A percentile compares a stretch with the other conserved stretches of the same genome.
Conservation (phyloP, 1,140 invertebrate genomes). For the Drosophila sp. region DNA sequence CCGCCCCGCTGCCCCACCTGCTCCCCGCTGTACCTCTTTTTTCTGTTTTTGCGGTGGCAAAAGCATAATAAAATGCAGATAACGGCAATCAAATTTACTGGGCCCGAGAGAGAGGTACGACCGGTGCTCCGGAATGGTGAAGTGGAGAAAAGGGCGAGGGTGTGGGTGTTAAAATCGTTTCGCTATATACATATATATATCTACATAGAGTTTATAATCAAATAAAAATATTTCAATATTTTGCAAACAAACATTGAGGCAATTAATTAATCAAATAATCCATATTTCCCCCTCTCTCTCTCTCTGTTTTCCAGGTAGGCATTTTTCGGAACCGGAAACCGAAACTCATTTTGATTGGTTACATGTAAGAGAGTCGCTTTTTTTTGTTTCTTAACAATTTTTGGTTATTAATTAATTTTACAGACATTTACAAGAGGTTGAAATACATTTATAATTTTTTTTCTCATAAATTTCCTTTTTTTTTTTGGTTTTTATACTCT, state of each 20-base stretch:
- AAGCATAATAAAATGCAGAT: slow-evolving; percentile 79
- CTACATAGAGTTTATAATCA: slow-evolving; percentile 25
- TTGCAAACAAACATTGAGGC: slow-evolving; percentile 41
- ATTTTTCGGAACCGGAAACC: not conserved
- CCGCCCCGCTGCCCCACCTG: not conserved
- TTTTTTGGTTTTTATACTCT: slow-evolving; percentile 16
- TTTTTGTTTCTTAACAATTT: slow-evolving; percentile 9
- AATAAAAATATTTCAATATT: slow-evolving; percentile 61
- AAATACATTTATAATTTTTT: not conserved
- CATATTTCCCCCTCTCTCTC: slow-evolving; percentile 14
- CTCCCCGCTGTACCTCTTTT: not conserved
- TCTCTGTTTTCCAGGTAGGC: not conserved
- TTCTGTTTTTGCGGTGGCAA: slow-evolving; percentile 51
- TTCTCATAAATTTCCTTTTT: slow-evolving; percentile 35
- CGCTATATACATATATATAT: not conserved
- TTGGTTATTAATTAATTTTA: slow-evolving; percentile 43
- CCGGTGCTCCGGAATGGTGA: not conserved
- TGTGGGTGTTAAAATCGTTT: no score
- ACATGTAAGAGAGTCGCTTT: slow-evolving; percentile 5
- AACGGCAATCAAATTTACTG: slow-evolving; percentile 72
- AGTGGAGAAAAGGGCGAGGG: not conserved
- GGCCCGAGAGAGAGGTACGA: not conserved
- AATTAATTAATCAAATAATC: slow-evolving; percentile 61
- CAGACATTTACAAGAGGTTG: slow-evolving; percentile 34
- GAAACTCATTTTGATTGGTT: slow-evolving; percentile 7